These are phyloP conservation scores for Tenebrosternarchus preto DNA, from an alignment of 2,113 vertebrate species.

Conservation along the genomic window DNA sequence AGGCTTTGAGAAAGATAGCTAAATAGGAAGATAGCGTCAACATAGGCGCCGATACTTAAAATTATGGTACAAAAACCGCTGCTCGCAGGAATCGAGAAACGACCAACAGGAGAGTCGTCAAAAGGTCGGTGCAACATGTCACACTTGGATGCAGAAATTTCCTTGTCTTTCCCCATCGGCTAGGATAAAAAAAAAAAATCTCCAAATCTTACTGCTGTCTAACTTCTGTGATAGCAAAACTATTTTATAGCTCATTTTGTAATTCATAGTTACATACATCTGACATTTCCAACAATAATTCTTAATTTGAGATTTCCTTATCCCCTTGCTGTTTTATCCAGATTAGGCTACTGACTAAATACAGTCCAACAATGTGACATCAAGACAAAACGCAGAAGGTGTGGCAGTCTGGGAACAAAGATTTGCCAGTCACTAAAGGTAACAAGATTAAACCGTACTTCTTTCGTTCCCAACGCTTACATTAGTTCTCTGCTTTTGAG, in stretches of 20 bases:
- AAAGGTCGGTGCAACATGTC: slow-evolving; percentile 2
- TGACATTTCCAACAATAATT: not conserved
- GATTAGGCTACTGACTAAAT: not conserved
- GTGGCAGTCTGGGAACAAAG: slow-evolving; percentile 13
- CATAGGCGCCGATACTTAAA: not conserved
- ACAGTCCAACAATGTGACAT: not conserved
- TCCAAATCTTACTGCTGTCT: no score
- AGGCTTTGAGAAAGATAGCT: not conserved
- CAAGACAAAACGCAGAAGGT: slow-evolving; percentile 16
- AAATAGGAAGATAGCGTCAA: not conserved
- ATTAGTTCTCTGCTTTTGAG: not conserved
- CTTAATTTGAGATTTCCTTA: no score
- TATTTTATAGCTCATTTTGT: not conserved
- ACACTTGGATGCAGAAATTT: not conserved
- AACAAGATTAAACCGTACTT: slow-evolving; percentile 16
- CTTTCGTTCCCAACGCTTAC: not conserved
- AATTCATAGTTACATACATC: not conserved
- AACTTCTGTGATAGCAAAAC: not conserved
- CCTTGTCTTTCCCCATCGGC: not conserved
- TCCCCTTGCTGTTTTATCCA: not conserved
- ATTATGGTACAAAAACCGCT: not conserved
- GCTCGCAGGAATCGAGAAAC: not conserved
- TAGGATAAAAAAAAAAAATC: not conserved
- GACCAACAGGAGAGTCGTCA: not conserved
- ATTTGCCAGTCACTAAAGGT: slow-evolving; percentile 35